Evolutionary conservation across 2,113 vertebrate genomes (phyloP).

Genomic region (Podilymbus podiceps): DNA sequence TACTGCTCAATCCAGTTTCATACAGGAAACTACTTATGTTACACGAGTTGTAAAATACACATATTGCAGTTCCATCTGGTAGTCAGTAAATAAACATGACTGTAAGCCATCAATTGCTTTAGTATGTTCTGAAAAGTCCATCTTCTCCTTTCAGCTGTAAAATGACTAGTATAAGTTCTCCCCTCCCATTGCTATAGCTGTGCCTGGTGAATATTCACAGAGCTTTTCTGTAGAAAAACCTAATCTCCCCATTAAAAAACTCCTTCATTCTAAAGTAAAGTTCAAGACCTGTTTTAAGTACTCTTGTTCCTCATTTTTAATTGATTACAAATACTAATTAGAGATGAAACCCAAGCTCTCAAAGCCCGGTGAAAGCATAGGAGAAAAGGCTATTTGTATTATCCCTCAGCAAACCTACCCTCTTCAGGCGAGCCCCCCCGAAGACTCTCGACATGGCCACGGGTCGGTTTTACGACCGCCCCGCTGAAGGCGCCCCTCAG

Average conservation of each 20-base stretch:
- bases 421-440: fast-evolving
- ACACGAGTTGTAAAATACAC: fast-evolving
- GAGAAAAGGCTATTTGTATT: fast-evolving
- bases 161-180: fast-evolving
- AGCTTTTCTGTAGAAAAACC: not conserved
- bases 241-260: too few relatives aligned
- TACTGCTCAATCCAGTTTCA: not conserved
- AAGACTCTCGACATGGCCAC: fast-evolving
- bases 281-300: not conserved
- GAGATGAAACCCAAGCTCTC: fast-evolving
- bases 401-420: fast-evolving
- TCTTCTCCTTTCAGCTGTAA: not conserved
- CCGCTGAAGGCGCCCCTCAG: not conserved
- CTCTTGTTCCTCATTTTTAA: not conserved
- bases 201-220: not conserved
- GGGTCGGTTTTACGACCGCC: fast-evolving
- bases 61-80: not conserved
- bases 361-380: not conserved
- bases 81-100: fast-evolving
- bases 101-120: not conserved
- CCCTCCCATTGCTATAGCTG: not conserved
- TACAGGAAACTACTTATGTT: fast-evolving
- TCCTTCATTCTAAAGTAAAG: not conserved
- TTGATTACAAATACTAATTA: not conserved
- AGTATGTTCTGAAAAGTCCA: not conserved